Evolutionary conservation across 2,113 vertebrate species (phyloP).

Genomic region (Telmatochromis sp.): DNA sequence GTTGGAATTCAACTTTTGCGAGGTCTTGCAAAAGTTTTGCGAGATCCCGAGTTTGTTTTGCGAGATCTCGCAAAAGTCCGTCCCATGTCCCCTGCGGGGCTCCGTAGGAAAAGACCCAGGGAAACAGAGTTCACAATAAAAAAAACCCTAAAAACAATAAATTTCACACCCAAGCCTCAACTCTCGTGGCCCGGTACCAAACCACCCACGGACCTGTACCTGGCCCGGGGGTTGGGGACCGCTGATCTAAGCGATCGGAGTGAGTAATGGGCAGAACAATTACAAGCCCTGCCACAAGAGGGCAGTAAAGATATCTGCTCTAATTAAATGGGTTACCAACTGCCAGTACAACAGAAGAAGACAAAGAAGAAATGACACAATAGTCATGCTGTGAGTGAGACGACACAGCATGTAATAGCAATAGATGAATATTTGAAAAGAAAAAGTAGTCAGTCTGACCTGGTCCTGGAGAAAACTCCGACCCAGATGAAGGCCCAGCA

Average conservation of each 20-base stretch:
- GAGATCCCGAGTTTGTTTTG: no score
- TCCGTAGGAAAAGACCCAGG: background rate
- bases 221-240: background rate
- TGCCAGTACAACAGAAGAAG: background rate
- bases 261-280: background rate
- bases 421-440: background rate
- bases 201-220: background rate
- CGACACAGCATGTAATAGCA: background rate
- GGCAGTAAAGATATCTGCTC: background rate
- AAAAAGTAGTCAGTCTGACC: background rate
- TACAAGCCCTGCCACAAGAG: background rate
- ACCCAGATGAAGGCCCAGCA: background rate
- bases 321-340: background rate
- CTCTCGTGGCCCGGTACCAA: background rate
- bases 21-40: no score
- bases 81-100: no score
- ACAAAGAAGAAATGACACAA: accelerated
- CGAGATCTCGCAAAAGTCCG: no score
- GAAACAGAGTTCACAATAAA: background rate
- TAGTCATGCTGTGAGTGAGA: background rate
- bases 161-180: background rate
- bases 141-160: background rate
- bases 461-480: background rate
- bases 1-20: no score
- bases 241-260: accelerated